These are phyloP conservation scores for Luffia ferchaultella DNA, from an alignment of 2,888 invertebrate genomes.

Conservation along the genomic window DNA sequence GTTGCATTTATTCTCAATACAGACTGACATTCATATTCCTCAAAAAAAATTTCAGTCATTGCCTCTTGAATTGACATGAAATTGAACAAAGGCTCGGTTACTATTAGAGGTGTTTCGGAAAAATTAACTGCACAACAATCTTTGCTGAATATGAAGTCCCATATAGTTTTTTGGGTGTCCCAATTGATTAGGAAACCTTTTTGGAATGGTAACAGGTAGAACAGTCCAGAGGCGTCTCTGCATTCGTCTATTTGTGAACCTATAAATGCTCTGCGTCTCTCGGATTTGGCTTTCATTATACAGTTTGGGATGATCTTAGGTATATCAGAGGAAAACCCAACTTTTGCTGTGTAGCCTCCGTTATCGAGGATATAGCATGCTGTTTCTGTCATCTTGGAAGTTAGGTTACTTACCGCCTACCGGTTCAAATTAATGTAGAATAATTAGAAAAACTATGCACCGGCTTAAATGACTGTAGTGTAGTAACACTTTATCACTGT, in stretches of 20 bases:
- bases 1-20: conserved; percentile 82
- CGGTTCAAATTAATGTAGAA: too few relatives aligned
- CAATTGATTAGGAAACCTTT: conserved; percentile 95
- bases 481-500: too few relatives aligned
- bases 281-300: conserved; percentile 98
- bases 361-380: conserved; percentile 82
- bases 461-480: too few relatives aligned
- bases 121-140: conserved; percentile 83
- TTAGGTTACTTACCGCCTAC: neutral
- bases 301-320: conserved; percentile 90
- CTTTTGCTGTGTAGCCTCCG: conserved; percentile 88
- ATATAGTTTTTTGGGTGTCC: conserved; percentile 94
- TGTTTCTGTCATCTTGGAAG: conserved; percentile 36
- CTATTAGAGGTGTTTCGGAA: conserved; percentile 79
- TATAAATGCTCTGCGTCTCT: conserved; percentile 91
- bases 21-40: conserved; percentile 92
- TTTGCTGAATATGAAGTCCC: conserved; percentile 94
- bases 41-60: conserved; percentile 95
- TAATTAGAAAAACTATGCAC: too few relatives aligned
- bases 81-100: conserved; percentile 96
- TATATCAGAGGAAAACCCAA: conserved; percentile 76
- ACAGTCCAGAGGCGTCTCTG: conserved; percentile 93
- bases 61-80: conserved; percentile 93
- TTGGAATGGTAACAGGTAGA: conserved; percentile 92
- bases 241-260: conserved; percentile 95